Percentiles rank a stretch among this genome's conserved stretches.
phyloP scores from a whole-genome alignment of 1,140 invertebrate genomes.

The Sweltsa coloradensis region DNA sequence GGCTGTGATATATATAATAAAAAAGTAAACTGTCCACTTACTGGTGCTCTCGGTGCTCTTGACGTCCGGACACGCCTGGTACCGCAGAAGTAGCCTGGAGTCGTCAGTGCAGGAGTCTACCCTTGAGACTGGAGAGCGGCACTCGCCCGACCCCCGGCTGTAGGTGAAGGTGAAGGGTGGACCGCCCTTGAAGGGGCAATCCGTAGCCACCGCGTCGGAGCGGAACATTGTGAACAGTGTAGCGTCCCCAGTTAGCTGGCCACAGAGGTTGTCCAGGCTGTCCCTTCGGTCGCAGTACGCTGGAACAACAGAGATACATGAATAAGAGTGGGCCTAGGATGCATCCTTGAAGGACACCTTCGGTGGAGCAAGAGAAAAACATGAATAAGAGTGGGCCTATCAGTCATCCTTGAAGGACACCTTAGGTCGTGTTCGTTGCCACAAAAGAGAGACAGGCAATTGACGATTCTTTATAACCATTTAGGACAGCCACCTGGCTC shows the following conservation, averaged over 20 bases:
- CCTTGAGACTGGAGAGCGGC: constrained; percentile 37
- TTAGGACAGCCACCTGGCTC: too few relatives aligned
- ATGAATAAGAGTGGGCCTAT: too few relatives aligned
- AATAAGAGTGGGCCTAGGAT: neutral
- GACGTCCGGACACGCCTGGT: constrained; percentile 52
- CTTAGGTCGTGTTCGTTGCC: too few relatives aligned
- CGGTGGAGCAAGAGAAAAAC: too few relatives aligned
- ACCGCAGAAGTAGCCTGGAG: constrained; percentile 44
- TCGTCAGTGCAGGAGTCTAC: constrained; percentile 49
- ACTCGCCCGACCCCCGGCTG: constrained; percentile 67
- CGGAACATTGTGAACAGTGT: constrained; percentile 61
- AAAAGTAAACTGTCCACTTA: neutral
- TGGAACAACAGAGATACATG: constrained; percentile 23
- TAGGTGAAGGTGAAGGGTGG: constrained; percentile 72
- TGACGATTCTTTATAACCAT: too few relatives aligned
- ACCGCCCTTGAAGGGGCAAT: constrained; percentile 59
- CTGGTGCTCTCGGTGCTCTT: constrained; percentile 26
- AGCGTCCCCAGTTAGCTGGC: constrained; percentile 55
- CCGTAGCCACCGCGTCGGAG: constrained; percentile 45
- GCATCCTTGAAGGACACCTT: too few relatives aligned
- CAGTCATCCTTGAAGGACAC: too few relatives aligned
- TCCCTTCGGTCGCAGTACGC: constrained; percentile 43
- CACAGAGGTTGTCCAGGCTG: constrained; percentile 44
- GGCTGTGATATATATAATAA: neutral
- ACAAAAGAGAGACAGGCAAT: too few relatives aligned